A percentile compares a stretch with the other conserved stretches of the same genome.
Evolutionary conservation across 2,797 vertebrate species (phyloP).

Genomic region (Cryptoblepharus egeriae): DNA sequence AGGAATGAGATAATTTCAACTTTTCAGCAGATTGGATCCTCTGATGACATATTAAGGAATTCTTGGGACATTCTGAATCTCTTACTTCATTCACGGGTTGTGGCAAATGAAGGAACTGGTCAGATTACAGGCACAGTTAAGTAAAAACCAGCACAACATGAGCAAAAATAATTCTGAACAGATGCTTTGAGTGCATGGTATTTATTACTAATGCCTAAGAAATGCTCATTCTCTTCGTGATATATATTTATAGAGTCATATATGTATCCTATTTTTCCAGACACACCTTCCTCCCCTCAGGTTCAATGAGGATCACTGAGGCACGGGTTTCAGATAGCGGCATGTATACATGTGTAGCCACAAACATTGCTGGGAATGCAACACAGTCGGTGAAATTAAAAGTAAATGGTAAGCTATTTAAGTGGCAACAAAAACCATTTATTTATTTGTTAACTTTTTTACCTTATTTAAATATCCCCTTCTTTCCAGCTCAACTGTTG

Average conservation of each 20-base stretch:
- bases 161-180: conserved; percentile 32
- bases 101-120: neutral
- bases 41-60: neutral
- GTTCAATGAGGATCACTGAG: conserved; percentile 91
- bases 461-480: neutral
- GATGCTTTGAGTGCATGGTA: conserved; percentile 19
- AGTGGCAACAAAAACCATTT: neutral
- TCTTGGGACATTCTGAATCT: neutral
- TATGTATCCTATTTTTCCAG: conserved; percentile 77
- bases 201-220: conserved; percentile 30
- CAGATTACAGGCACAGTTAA: neutral
- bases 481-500: neutral
- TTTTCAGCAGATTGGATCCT: neutral
- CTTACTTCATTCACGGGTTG: conserved; percentile 5
- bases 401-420: conserved; percentile 82
- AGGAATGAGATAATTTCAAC: neutral
- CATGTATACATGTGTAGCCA: conserved; percentile 91
- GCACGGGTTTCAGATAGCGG: conserved; percentile 88
- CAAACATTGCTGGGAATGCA: conserved; percentile 95
- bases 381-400: conserved; percentile 86
- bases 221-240: conserved; percentile 28
- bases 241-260: conserved; percentile 34
- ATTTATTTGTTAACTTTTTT: too few species aligned
- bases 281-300: conserved; percentile 89
- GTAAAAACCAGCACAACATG: neutral